Percentiles rank a stretch among this genome's conserved stretches.
These are phyloP conservation scores for Trichacis sp. DNA, from an alignment of 2,888 invertebrate genomes.

Conservation along the genomic window DNA sequence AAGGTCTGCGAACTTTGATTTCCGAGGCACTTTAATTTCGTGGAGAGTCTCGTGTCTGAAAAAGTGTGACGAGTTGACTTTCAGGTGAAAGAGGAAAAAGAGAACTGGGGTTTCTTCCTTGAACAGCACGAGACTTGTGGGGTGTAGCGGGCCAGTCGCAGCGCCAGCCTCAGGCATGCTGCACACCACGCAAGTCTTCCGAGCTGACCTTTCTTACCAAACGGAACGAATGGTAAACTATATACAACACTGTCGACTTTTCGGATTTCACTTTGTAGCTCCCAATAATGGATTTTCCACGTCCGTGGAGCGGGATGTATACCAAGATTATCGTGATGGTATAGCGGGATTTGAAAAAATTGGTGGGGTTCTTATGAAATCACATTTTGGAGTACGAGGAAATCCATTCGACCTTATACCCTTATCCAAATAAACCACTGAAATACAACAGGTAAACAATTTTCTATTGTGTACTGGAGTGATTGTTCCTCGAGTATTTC, in stretches of 20 bases:
- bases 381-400: too few relatives aligned
- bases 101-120: conserved; percentile 42
- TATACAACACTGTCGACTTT: not conserved
- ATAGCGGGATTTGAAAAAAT: too few relatives aligned
- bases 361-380: too few relatives aligned
- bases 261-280: not conserved
- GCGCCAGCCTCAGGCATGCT: conserved; percentile 40
- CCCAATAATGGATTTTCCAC: too few relatives aligned
- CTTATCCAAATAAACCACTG: too few relatives aligned
- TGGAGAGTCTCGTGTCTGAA: not conserved
- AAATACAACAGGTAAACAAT: too few relatives aligned
- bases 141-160: conserved; percentile 31
- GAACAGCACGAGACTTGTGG: conserved; percentile 44
- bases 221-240: conserved; percentile 23
- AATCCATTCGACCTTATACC: too few relatives aligned
- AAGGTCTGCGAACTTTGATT: not conserved
- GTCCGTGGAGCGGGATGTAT: too few relatives aligned
- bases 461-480: too few relatives aligned
- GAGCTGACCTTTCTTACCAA: conserved; percentile 14
- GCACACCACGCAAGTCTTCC: conserved; percentile 44
- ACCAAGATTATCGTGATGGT: too few relatives aligned
- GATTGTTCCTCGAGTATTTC: too few relatives aligned
- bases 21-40: not conserved
- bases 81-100: conserved; percentile 38
- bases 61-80: conserved; percentile 14